Evolutionary conservation across 1,140 invertebrate genomes (phyloP), one percentile per base, ranked within the genome.

Genomic region (Penaeus chinensis): DNA sequence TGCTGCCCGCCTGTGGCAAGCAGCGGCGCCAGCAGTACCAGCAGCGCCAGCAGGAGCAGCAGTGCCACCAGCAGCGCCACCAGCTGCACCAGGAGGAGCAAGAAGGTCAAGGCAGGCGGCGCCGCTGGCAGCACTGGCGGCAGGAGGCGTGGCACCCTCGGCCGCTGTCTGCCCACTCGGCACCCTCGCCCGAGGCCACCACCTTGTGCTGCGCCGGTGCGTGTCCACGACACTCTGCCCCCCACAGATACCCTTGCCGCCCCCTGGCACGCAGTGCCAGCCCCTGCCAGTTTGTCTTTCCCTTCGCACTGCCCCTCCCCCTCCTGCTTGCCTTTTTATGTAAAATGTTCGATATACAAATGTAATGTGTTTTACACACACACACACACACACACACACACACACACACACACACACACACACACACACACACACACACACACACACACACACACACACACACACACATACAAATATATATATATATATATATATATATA

Each of bases 91-190:
- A 60, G 65, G 42, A 32, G 20, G 60, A 63, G 7, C 54, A 37
- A 13, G 63, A 32, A 5, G 37, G 5, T 24, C 76, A 42, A 20
- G 85, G 85, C 37, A 32, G 85, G 37, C 62, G 82, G 54, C 63
- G 85, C 24, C 54, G 78, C 24, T 87, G 85, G 85, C 85, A 87
- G 66, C 85, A 87, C 79, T 87, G 85, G 85, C 65, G 85, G 18
- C 65, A 80, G 27, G 78, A 82, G 79, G 79, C 65, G 3, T 87
- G 85, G 85, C 78, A 87, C 78, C 85, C 85, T 11, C 85, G 85
- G 65, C 78, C 85, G 13, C 85, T 81, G 27, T 77, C 85, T 66
- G 85, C 85, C 85, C 78, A 81, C 24, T 22, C 65, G 63, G 78
- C 85, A 60, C 78, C 63, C 65, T 86, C 84, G 3, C 82, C 82